These are phyloP conservation scores for Ceratotherium simum DNA, from an alignment of 2,113 vertebrate genomes.

Conservation along the genomic window DNA sequence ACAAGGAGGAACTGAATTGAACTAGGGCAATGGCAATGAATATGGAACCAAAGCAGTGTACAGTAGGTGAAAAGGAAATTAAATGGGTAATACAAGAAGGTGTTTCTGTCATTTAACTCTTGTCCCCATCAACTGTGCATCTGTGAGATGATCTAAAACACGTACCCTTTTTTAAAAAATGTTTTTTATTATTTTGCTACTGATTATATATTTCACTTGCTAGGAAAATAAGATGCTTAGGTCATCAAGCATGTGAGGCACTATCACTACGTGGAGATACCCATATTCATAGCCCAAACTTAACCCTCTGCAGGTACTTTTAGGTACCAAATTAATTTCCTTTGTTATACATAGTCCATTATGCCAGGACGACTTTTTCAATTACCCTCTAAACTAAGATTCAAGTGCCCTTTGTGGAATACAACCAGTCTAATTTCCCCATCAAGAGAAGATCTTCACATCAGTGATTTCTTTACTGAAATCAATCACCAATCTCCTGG, in stretches of 20 bases:
- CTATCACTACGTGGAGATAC: neutral
- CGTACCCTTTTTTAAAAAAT: too few species aligned
- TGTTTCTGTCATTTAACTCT: too few species aligned
- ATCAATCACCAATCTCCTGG: neutral
- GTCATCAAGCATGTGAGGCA: too few species aligned
- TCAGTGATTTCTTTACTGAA: neutral
- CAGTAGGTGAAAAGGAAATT: neutral
- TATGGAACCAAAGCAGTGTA: neutral
- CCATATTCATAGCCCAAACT: neutral
- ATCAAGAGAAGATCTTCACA: conserved; percentile 31
- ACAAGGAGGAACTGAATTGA: neutral
- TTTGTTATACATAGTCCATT: neutral
- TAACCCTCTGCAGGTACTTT: neutral
- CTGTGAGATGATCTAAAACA: too few species aligned
- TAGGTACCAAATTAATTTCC: neutral
- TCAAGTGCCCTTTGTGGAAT: neutral
- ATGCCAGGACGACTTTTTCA: neutral
- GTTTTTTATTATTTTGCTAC: too few species aligned
- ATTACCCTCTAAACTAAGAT: conserved; percentile 1
- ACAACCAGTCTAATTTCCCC: conserved; percentile 1
- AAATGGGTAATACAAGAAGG: too few species aligned
- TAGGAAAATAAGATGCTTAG: too few species aligned
- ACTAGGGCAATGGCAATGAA: neutral
- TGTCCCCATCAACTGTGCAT: too few species aligned
- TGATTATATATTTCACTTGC: too few species aligned